A percentile compares a stretch with the other conserved stretches of the same genome.
Conservation (phyloP, 2,113 vertebrate species). For the Seriola rivoliana region DNA sequence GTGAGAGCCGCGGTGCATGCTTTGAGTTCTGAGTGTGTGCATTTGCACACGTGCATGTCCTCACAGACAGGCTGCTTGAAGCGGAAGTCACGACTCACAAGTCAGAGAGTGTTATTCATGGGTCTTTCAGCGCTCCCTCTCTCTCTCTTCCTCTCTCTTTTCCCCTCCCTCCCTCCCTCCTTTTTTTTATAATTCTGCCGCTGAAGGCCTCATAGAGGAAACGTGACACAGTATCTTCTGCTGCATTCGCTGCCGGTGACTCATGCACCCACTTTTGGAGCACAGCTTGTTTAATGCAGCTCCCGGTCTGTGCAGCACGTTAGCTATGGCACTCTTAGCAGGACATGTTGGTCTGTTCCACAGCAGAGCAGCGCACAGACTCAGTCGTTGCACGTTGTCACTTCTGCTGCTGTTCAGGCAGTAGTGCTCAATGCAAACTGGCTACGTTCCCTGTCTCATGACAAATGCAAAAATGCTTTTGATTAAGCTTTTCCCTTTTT, state of each 20-base stretch:
- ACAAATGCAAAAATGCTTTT: not conserved
- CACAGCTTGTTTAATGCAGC: slow-evolving; percentile 67
- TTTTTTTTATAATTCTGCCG: slow-evolving; percentile 47
- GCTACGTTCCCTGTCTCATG: not conserved
- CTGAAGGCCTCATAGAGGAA: slow-evolving; percentile 65
- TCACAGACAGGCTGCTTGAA: slow-evolving; percentile 60
- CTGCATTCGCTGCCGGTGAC: slow-evolving; percentile 70
- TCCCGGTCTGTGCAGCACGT: slow-evolving; percentile 64
- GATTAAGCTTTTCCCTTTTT: not conserved
- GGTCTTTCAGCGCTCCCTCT: slow-evolving; percentile 17
- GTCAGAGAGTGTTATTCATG: slow-evolving; percentile 62
- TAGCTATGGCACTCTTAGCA: slow-evolving; percentile 57
- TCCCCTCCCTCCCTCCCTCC: not conserved
- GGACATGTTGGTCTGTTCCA: slow-evolving; percentile 41
- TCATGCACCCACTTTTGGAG: slow-evolving; percentile 77
- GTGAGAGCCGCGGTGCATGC: slow-evolving; percentile 40
- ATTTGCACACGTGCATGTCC: slow-evolving; percentile 43
- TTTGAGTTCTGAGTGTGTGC: slow-evolving; percentile 23
- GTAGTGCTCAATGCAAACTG: not conserved
- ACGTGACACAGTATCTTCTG: slow-evolving; percentile 76
- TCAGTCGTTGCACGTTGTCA: slow-evolving; percentile 4
- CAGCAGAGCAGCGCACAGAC: slow-evolving; percentile 32
- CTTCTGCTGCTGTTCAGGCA: slow-evolving; percentile 25
- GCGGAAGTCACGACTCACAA: slow-evolving; percentile 82
- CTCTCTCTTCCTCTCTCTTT: not conserved